Evolutionary conservation across 2,797 vertebrate species (phyloP), one percentile per base, ranked within the genome.

Genomic region (Melanotaenia boesemani): DNA sequence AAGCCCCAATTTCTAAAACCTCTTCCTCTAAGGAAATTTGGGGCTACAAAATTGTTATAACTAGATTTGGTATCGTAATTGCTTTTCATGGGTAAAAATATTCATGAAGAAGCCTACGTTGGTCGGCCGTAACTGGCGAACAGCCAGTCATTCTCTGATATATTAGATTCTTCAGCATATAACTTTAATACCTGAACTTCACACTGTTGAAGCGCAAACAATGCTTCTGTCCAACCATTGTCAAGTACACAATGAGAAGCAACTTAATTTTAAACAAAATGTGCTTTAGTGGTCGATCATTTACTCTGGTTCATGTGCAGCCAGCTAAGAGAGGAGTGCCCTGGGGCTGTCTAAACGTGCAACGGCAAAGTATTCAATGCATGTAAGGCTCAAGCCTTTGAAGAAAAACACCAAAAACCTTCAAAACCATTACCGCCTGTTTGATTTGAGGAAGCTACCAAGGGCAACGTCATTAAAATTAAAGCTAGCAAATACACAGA

Each of bases 1-100:
- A 74, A 82, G 75, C 72, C 75, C 76, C 55, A 12, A 1, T 79
- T 78, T 63, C 7, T 71, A 6, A 68, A 71, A 61, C 48, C n/a
- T 63, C 15, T 28, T 63, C 34, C 77, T 13, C 63, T 80, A 16
- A 76, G 37, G 24, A 61, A 5, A 63, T 84, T 50, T 62, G 41
- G 72, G 11, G 50, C 46, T 76, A 8, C 3, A 39, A 66, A 61
- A 15, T 36, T 16, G 50, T 52, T 34, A 65, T 32, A 55, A 22
- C 18, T 66, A 22, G 13, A 70, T 4, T 70, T 9, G 8, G 50
- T 6, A 63, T 46, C 52, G 5, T 63, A 67, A 69, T 20, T 68
- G 12, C 46, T 69, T 24, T 55, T 68, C 1, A 26, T 16, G 1
- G 18, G 60, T 11, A 59, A 44, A 63, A 30, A 13, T 41, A 72